Base-by-base conservation (phyloP, 2,888 invertebrate genomes). In the Epirrhoe alternata region DNA sequence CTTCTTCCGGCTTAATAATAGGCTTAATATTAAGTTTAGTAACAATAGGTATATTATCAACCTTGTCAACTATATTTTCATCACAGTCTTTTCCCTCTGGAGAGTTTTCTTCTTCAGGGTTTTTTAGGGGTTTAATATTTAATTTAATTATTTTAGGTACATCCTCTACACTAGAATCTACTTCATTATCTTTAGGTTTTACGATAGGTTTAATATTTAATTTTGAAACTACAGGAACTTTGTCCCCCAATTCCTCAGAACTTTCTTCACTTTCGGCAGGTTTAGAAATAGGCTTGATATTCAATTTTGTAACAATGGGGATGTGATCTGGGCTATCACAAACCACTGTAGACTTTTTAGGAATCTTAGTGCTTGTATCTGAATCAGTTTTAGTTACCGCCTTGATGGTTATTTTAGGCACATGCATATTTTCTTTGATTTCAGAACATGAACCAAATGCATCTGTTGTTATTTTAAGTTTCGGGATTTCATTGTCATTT, bases 371-470 rank as follows among this genome's bases (percentile, higher is more conserved):
- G 69, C 70, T 65, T 67, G 75, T 66, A 67, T 88, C 89, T 69
- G 69, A 59, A 73, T 88, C 89, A 60, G 76, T 72, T 77, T 88
- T 90, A 67, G 83, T 77, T 33, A 92, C 82, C 70, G 94, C 90
- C 84, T 95, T 95, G 49, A 94, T 94, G 61, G 94, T 95, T 64
- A 95, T 88, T 87, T 94, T 95, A 77, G 95, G 94, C 80, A 94
- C 87, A 81, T 93, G 91, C 51, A 86, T 76, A 79, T 78, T 83
- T 74, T 91, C 90, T 78, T 85, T 88, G n/a, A 76, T 67, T 64
- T 88, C 88, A 69, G 78, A 55, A 75, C 75, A 81, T 66, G 84
- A 74, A 63, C 84, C 75, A 76, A 79, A 76, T 64, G 82, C 68
- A 61, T 90, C 90, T 65, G 84, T 69, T 45, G 86, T 77, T 68